A percentile compares a stretch with the other conserved stretches of the same genome.
Conservation (phyloP, 2,797 vertebrate species). For the Microchirus variegatus region DNA sequence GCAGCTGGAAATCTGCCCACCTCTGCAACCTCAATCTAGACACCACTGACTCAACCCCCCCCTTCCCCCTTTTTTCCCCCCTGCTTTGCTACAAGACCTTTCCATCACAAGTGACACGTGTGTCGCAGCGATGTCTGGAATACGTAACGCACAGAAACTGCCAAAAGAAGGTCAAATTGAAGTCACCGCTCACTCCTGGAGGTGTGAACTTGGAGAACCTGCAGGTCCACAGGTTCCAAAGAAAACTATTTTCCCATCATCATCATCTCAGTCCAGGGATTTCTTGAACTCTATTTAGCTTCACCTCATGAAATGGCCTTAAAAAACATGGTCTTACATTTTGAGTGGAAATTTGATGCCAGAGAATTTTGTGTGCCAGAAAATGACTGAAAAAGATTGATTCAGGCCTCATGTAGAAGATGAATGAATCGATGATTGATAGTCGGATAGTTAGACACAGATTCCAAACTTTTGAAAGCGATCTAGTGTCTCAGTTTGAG, state of each 20-base stretch:
- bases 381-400: too few species aligned
- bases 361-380: too few species aligned
- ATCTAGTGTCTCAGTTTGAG: too few species aligned
- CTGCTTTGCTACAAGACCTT: slow-evolving; percentile 22
- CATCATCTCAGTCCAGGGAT: neutral
- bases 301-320: neutral
- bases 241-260: slow-evolving; percentile 1
- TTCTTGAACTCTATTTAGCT: neutral
- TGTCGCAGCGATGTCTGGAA: slow-evolving; percentile 9
- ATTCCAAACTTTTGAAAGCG: too few species aligned
- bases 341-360: too few species aligned
- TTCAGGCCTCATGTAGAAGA: too few species aligned
- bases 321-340: too few species aligned
- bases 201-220: slow-evolving; percentile 6
- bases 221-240: neutral
- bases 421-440: too few species aligned
- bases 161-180: slow-evolving; percentile 17
- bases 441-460: too few species aligned
- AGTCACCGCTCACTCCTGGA: slow-evolving; percentile 1
- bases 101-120: slow-evolving; percentile 37
- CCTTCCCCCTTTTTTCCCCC: neutral
- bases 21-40: slow-evolving; percentile 23
- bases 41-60: slow-evolving; percentile 15
- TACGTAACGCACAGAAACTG: slow-evolving; percentile 15
- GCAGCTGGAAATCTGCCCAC: slow-evolving; percentile 33